Conservation (phyloP, 2,797 vertebrate species). For the Otus scops region DNA sequence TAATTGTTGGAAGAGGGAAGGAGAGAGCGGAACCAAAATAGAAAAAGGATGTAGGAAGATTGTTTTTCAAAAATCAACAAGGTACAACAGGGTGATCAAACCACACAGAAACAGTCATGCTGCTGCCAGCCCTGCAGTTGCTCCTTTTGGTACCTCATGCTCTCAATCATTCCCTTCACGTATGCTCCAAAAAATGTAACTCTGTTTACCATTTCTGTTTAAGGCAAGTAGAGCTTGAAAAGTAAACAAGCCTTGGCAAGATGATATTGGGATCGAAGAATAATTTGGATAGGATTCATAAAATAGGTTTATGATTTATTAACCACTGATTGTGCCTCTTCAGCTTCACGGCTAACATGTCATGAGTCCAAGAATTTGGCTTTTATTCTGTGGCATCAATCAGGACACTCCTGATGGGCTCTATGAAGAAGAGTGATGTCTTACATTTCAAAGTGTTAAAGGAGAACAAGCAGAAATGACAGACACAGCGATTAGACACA, state of each 20-base stretch:
- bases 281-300: background rate
- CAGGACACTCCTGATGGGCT: background rate
- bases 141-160: background rate
- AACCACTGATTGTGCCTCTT: background rate
- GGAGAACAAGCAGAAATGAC: background rate
- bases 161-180: accelerated
- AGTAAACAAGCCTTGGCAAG: background rate
- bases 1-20: background rate
- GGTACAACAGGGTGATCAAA: background rate
- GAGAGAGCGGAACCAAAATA: background rate
- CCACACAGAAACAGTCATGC: background rate
- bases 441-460: background rate
- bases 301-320: background rate
- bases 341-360: background rate
- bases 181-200: background rate
- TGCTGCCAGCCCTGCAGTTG: background rate
- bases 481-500: background rate
- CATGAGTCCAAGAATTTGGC: background rate
- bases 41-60: background rate
- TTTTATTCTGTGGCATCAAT: background rate
- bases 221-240: too few relatives aligned
- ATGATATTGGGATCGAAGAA: background rate
- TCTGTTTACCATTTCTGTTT: background rate
- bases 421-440: background rate
- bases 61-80: background rate